Evolutionary conservation across 2,797 vertebrate species (phyloP), one percentile per base, ranked within the genome.

Genomic region (Trematomus bernacchii): DNA sequence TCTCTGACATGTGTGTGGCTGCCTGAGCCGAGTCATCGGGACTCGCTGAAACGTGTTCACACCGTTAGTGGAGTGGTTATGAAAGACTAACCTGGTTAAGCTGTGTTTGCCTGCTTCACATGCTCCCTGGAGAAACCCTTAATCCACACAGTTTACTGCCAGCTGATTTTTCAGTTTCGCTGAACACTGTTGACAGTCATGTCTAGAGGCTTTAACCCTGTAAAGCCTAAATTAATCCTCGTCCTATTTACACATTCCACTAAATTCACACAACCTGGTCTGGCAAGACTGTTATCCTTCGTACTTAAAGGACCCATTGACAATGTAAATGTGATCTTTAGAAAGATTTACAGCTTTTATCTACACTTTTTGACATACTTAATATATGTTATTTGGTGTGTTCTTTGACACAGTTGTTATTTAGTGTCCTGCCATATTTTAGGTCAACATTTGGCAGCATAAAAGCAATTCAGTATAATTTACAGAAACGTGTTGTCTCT

Each of bases 41-140:
- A 54, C 72, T 46, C 70, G 8, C 10, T 6, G 42, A 67, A 89
- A 80, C 65, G 68, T 82, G 90, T 75, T 80, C 85, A 89, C 84
- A 81, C 79, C 2, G 55, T 90, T 89, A 73, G 57, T 0, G 10
- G 59, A 73, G 82, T 0, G n/a, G 51, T 90, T 88, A 90, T 43
- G 63, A 91, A 85, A 84, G 77, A 57, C 54, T 84, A 81, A 88
- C 91, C 84, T 71, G 79, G 60, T 89, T 87, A 63, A 33, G 53
- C 43, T n/a, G 55, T 5, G 4, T 71, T 30, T 10, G 19, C 11
- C 33, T 2, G 50, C n/a, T 82, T 77, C 77, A 85, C 69, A 0
- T 81, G 77, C 76, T 12, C 43, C 58, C 50, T 4, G 7, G 16
- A 55, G 72, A 7, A 10, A 60, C 54, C 13, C 16, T 62, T 76